phyloP scores from a whole-genome alignment of 2,888 invertebrate genomes.

The Laothoe populi region DNA sequence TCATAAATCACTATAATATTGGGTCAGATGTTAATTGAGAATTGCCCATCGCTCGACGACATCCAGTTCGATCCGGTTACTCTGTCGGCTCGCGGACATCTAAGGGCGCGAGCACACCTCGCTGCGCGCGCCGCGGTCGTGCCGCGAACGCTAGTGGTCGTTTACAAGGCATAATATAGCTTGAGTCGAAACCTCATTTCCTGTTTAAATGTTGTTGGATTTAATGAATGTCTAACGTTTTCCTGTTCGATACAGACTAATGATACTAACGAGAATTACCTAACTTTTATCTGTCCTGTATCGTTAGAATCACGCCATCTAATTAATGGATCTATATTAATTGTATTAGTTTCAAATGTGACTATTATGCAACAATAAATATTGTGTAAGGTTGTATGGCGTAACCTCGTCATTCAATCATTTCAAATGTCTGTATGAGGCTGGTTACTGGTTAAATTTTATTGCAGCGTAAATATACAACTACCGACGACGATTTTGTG shows the following conservation, averaged over 20 bases:
- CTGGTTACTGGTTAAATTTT: too few species aligned
- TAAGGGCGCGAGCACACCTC: conserved; percentile 33
- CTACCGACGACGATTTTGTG: too few species aligned
- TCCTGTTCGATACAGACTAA: conserved; percentile 14
- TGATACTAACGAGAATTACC: conserved; percentile 12
- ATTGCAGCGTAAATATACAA: too few species aligned
- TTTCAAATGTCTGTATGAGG: too few species aligned
- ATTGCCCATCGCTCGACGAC: conserved; percentile 38
- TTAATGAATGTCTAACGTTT: conserved; percentile 2
- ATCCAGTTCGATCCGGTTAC: conserved; percentile 50
- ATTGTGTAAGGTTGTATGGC: conserved; percentile 2
- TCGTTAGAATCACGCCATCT: neutral
- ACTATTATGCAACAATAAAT: neutral
- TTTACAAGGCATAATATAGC: neutral
- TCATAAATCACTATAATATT: conserved; percentile 28
- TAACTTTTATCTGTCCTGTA: conserved; percentile 7
- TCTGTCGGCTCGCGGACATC: conserved; percentile 35
- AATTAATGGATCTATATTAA: neutral
- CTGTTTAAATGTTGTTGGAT: conserved; percentile 4
- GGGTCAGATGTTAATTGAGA: conserved; percentile 34
- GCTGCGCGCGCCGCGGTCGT: too few species aligned
- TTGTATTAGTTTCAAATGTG: neutral
- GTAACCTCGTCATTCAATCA: too few species aligned
- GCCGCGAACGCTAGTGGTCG: neutral
- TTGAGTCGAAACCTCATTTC: conserved; percentile 14